Base-by-base conservation (phyloP, 1,140 invertebrate species). In the Andrena cerasifolii region DNA sequence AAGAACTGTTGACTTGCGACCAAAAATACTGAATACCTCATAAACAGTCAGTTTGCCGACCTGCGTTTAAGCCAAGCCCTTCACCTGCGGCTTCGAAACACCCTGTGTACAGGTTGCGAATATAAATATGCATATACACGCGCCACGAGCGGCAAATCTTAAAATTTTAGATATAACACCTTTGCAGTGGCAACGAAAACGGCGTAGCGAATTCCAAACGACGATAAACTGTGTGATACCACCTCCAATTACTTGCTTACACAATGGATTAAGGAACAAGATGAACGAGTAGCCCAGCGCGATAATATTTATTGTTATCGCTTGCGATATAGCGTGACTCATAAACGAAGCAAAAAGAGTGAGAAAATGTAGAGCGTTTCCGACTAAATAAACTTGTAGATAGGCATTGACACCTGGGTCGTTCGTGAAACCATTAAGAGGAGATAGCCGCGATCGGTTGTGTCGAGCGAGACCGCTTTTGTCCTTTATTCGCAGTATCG, bases 161-260 rank as follows among this genome's bases (percentile, higher is more conserved):
- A 26, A 59, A 59, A 66, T 43, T 79, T 71, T 83, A 79, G 45
- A 62, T 79, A 71, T 63, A 75, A 68, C 24, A 65, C 10, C 45
- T 72, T 78, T 53, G 83, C 81, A 74, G 66, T 76, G 81, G 82
- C 80, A 83, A 79, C 61, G 61, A 83, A 40, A n/a, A 75, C 66
- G 82, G 36, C 33, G 66, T 82, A 67, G 54, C 36, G 49, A 74
- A 84, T 78, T 76, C 81, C 61, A 70, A 67, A 84, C 68, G 80
- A 63, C 82, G 82, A 84, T 82, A 73, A 83, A 83, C 67, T 62
- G 58, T 75, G 36, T 75, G 80, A 63, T 67, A 71, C 54, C 51
- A 58, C 49, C 51, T 80, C 45, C 61, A 74, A 79, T 79, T 76
- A 72, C 65, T 76, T 75, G 51, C 81, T 74, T 73, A 51, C 70